These are phyloP conservation scores for Heliconius hewitsoni DNA, from an alignment of 1,140 invertebrate genomes.

Conservation along the genomic window DNA sequence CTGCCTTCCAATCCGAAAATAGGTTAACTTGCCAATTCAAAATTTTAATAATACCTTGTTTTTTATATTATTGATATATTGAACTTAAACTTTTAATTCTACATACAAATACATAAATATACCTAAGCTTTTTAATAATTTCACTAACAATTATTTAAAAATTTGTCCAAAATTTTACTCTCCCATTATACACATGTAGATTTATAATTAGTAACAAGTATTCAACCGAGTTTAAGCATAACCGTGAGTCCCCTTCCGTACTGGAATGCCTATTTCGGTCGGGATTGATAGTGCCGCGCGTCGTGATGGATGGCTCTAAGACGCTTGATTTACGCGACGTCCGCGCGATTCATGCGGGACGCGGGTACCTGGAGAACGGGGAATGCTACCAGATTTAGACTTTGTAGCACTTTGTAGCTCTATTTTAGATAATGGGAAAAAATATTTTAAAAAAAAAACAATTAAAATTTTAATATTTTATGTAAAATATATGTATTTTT, in stretches of 20 bases:
- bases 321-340: constrained; percentile 70
- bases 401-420: background rate
- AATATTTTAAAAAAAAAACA: no score
- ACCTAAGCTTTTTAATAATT: no score
- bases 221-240: background rate
- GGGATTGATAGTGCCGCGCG: constrained; percentile 65
- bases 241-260: constrained; percentile 4
- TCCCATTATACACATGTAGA: background rate
- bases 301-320: constrained; percentile 68
- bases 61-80: no score
- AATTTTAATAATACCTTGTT: no score
- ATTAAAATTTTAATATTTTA: background rate
- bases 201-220: constrained; percentile 11
- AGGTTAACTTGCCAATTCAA: no score
- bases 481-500: background rate
- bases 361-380: constrained; percentile 52
- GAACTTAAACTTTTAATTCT: no score
- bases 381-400: constrained; percentile 41
- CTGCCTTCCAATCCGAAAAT: no score
- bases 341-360: constrained; percentile 54
- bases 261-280: constrained; percentile 65
- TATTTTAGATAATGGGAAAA: background rate
- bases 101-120: no score
- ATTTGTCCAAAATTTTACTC: background rate
- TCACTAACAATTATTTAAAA: background rate